Conservation (phyloP, 2,113 vertebrate species). For the Ursus arctos region DNA sequence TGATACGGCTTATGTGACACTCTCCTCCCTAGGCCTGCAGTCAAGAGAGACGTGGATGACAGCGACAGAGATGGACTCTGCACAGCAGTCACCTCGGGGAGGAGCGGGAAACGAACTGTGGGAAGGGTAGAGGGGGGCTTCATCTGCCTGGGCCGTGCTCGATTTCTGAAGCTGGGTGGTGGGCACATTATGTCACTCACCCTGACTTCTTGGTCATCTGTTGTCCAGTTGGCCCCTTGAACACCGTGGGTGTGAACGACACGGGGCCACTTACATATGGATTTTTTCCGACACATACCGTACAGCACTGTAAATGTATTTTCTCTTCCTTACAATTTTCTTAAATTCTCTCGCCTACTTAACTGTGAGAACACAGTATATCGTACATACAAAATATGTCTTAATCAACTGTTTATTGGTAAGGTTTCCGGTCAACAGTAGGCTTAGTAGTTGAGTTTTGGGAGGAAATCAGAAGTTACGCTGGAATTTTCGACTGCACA, state of each 20-base stretch:
- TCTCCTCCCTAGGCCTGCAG: no score
- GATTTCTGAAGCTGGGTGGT: not conserved
- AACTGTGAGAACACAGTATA: not conserved
- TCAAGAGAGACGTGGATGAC: not conserved
- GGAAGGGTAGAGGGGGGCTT: not conserved
- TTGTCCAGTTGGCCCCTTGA: not conserved
- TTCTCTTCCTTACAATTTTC: not conserved
- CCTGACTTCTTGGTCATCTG: not conserved
- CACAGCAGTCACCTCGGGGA: not conserved
- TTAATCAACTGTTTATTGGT: not conserved
- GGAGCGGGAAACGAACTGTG: not conserved
- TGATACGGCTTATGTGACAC: not conserved
- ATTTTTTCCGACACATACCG: not conserved
- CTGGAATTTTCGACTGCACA: not conserved
- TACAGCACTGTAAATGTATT: not conserved
- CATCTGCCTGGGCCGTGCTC: fast-evolving
- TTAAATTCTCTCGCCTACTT: not conserved
- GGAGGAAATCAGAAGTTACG: not conserved
- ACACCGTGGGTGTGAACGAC: not conserved
- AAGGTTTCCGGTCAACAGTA: not conserved
- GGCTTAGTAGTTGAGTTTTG: not conserved
- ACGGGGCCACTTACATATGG: not conserved
- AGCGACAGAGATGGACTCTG: not conserved
- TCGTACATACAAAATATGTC: not conserved
- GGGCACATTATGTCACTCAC: fast-evolving